A percentile compares a stretch with the other conserved stretches of the same genome.
phyloP scores from a whole-genome alignment of 2,113 vertebrate genomes.

The Rafetus swinhoei region DNA sequence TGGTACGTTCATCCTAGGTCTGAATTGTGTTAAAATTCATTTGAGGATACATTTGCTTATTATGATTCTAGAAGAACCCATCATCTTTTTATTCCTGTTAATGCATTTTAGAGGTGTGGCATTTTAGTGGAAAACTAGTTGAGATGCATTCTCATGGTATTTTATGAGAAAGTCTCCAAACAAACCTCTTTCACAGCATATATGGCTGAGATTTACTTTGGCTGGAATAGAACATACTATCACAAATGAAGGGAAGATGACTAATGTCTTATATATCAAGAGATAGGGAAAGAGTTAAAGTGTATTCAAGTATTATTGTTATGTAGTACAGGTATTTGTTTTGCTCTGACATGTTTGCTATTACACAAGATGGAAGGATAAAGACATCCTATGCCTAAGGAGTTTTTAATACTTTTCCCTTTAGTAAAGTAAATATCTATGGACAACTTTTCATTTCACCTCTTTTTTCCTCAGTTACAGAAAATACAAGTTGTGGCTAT shows the following conservation, averaged over 20 bases:
- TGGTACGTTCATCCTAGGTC: rapidly evolving
- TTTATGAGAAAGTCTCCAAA: neutral
- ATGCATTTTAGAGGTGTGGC: neutral
- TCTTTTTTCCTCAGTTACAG: neutral
- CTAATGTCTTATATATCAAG: neutral
- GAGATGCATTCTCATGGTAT: neutral
- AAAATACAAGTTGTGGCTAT: neutral
- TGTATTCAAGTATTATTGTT: neutral
- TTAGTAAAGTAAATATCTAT: neutral
- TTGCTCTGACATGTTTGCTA: neutral
- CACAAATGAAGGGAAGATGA: neutral
- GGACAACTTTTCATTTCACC: neutral
- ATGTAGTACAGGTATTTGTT: neutral
- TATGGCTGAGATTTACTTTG: neutral
- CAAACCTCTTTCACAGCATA: neutral
- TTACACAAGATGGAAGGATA: neutral
- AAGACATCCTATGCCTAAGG: neutral
- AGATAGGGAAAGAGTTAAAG: neutral
- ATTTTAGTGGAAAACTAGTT: neutral
- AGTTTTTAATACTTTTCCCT: neutral
- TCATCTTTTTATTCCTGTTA: rapidly evolving
- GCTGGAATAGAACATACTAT: neutral
- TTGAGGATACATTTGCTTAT: neutral
- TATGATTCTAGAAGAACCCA: neutral
- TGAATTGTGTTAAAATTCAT: neutral